Percentiles rank a stretch among this genome's conserved stretches.
Conservation (phyloP, 1,140 invertebrate species). For the Drosophila nigromelanica region DNA sequence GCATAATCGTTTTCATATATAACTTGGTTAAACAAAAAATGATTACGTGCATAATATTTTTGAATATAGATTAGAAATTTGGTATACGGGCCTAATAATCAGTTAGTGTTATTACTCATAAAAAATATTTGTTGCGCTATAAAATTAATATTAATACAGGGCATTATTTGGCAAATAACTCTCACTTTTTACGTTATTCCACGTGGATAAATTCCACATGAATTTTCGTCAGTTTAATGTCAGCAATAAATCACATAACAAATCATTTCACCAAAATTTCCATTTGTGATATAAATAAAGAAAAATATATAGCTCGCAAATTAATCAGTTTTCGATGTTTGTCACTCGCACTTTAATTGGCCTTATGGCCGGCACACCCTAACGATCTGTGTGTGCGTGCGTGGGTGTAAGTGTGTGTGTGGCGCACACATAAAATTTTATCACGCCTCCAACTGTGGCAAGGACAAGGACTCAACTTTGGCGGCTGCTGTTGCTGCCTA, state of each 20-base stretch:
- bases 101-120: not conserved
- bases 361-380: conserved; percentile 24
- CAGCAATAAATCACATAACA: conserved; percentile 13
- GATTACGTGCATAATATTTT: too few relatives aligned
- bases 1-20: too few relatives aligned
- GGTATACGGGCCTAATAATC: too few relatives aligned
- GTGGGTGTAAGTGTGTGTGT: not conserved
- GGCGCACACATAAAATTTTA: conserved; percentile 67
- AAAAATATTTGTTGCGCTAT: not conserved
- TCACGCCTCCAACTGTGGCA: conserved; percentile 45
- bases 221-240: not conserved
- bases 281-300: conserved; percentile 11
- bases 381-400: conserved; percentile 1
- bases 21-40: too few relatives aligned
- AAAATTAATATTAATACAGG: not conserved
- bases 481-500: conserved; percentile 22
- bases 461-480: conserved; percentile 12
- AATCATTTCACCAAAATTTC: conserved; percentile 14
- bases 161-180: not conserved
- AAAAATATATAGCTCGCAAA: conserved; percentile 12
- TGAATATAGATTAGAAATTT: too few relatives aligned
- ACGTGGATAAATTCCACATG: not conserved
- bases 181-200: too few relatives aligned
- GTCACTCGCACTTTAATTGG: conserved; percentile 50
- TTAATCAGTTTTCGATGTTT: conserved; percentile 55